Base-by-base conservation (phyloP, 2,113 vertebrate species). In the Vidua chalybeata region DNA sequence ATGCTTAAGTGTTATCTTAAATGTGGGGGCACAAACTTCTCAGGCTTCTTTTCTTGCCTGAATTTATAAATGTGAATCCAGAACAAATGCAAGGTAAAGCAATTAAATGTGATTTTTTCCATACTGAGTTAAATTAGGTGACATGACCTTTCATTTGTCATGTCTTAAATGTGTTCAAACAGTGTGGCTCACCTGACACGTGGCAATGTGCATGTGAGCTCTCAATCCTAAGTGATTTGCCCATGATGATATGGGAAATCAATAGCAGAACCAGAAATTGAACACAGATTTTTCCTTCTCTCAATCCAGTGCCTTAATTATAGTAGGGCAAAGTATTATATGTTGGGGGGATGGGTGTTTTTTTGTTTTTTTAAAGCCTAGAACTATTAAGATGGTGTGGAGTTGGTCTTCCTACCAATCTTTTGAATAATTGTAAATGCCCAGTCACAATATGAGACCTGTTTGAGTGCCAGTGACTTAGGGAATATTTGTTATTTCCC, bases 271-370 rank as follows among this genome's bases (percentile, higher is more conserved):
- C 94, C 95, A 95, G 92, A 95, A 97, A 96, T 94, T 92, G 92
- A 97, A 97, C 85, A 46, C 83, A 96, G 94, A 94, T 92, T 92
- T 96, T 97, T 93, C 94, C 96, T 96, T 96, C 93, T 97, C 96
- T 96, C 96, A 95, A 95, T 97, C 96, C 96, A 90, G 96, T 96
- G 96, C 94, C 96, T 97, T 97, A 96, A 96, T 68, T 90, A 30
- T 84, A 81, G 76, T 92, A 96, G 90, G 92, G 83, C 92, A 84
- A 96, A 94, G 37, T 92, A 94, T 63, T 92, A 71, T 74, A 79
- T 94, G 90, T 78, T 68, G 83, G 71, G 68, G 69, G 33, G 27
- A n/a, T 48, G 20, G 41, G 3, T n/a, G 52, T 72, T 71, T 77
- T 55, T 41, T 41, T 41, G 41, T 94, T 9, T 3, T 3, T 91